Base-by-base conservation (phyloP, 2,797 vertebrate species). In the Acanthis flammea region DNA sequence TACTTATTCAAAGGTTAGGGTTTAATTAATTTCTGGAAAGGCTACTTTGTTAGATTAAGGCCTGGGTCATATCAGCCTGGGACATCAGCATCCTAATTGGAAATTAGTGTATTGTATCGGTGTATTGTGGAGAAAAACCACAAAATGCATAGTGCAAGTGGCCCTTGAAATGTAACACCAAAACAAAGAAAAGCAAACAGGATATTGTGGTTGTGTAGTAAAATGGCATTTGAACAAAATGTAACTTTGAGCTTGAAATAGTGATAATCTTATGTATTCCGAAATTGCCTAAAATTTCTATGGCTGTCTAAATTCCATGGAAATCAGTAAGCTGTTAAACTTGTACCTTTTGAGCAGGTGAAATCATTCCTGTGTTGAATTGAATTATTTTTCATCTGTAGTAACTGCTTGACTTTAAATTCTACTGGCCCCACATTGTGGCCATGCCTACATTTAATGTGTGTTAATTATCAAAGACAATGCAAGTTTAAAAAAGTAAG, bases 401-500 rank as follows among this genome's bases (percentile, higher is more conserved):
- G 25, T 8, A 75, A 55, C 30, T 72, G 27, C 31, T 35, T 93
- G 87, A 85, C 72, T 48, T 50, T 45, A 42, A 47, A 24, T 85
- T 90, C 55, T 94, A 45, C 63, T 72, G 61, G 90, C 70, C 74
- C 61, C 23, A 81, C 27, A 73, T 50, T 45, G 35, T 76, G 41
- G 13, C 54, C 48, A 31, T 54, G 54, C 37, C 54, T 54, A 28
- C 33, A 65, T 94, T 97, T 97, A 94, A 94, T 93, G 78, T 61
- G 30, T 4, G 18, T 95, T 97, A 97, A 96, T 97, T 96, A 94
- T 85, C 75, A 74, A 92, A 86, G 86, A 85, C 84, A 92, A 79
- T 89, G 93, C 72, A 96, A 96, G 90, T 86, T 90, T 23, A 10
- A 79, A 84, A 85, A 90, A 87, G 70, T 92, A 95, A 97, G 92